Conservation (phyloP, 2,888 invertebrate species). For the Nemoura dubitans region DNA sequence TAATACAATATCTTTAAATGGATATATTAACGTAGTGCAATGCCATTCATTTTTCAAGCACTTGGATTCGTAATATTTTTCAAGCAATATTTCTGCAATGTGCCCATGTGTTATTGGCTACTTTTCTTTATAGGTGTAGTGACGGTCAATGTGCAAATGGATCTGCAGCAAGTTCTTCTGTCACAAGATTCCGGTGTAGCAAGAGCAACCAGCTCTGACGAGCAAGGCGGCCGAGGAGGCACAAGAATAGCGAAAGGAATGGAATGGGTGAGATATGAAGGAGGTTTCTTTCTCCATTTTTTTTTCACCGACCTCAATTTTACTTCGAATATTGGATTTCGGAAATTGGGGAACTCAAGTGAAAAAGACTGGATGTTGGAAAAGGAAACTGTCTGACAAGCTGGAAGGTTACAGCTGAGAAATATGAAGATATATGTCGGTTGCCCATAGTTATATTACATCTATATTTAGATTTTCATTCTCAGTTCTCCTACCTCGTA, state of each 20-base stretch:
- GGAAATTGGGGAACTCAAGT: constrained; percentile 46
- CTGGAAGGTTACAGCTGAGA: constrained; percentile 25
- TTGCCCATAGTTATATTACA: not conserved
- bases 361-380: constrained; percentile 44
- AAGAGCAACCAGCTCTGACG: not conserved
- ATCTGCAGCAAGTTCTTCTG: not conserved
- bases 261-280: constrained; percentile 35
- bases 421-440: constrained; percentile 31
- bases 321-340: constrained; percentile 48
- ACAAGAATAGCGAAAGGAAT: not conserved
- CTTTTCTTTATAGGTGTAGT: too few species aligned
- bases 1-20: not conserved
- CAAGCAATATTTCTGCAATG: too few species aligned
- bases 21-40: too few species aligned
- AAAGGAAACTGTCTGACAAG: constrained; percentile 36
- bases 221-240: not conserved
- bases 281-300: constrained; percentile 27
- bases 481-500: not conserved
- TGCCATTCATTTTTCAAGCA: too few species aligned
- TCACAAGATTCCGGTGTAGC: not conserved
- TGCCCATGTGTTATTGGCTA: too few species aligned
- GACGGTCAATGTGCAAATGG: not conserved
- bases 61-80: too few species aligned
- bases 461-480: not conserved
- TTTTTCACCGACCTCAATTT: constrained; percentile 46